Conservation (phyloP, 2,888 invertebrate genomes). For the Nomada fabriciana region DNA sequence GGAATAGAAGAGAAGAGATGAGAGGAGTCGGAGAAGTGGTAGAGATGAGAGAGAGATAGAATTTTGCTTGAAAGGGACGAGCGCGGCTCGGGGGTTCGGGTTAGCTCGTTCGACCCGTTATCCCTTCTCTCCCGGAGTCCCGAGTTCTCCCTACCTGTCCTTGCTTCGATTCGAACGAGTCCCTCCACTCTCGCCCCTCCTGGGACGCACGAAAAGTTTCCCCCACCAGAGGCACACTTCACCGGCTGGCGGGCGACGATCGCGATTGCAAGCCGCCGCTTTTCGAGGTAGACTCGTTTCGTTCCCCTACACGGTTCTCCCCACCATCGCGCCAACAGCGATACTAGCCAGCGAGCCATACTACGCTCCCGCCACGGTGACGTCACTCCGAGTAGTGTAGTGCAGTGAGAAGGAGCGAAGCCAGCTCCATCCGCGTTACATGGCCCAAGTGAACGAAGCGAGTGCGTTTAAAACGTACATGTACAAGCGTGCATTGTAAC, state of each 20-base stretch:
- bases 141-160: conserved; percentile 75
- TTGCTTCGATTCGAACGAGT: conserved; percentile 77
- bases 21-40: conserved; percentile 32
- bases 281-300: conserved; percentile 81
- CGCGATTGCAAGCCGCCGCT: conserved; percentile 70
- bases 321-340: conserved; percentile 70
- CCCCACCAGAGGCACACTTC: conserved; percentile 51
- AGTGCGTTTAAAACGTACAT: conserved; percentile 65
- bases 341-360: conserved; percentile 82
- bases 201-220: conserved; percentile 56
- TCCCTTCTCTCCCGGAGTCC: conserved; percentile 77
- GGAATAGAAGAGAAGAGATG: conserved; percentile 8
- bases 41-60: conserved; percentile 23
- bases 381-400: conserved; percentile 85
- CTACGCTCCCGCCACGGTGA: conserved; percentile 85
- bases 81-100: conserved; percentile 78
- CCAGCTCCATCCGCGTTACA: conserved; percentile 81
- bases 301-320: conserved; percentile 76
- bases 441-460: conserved; percentile 74
- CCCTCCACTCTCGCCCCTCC: conserved; percentile 51
- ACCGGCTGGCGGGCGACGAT: conserved; percentile 70
- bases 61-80: conserved; percentile 55
- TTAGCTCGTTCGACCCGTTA: conserved; percentile 85
- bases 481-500: conserved; percentile 57
- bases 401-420: conserved; percentile 84